Conservation (phyloP, 2,888 invertebrate genomes). For the Camponotus fellah region DNA sequence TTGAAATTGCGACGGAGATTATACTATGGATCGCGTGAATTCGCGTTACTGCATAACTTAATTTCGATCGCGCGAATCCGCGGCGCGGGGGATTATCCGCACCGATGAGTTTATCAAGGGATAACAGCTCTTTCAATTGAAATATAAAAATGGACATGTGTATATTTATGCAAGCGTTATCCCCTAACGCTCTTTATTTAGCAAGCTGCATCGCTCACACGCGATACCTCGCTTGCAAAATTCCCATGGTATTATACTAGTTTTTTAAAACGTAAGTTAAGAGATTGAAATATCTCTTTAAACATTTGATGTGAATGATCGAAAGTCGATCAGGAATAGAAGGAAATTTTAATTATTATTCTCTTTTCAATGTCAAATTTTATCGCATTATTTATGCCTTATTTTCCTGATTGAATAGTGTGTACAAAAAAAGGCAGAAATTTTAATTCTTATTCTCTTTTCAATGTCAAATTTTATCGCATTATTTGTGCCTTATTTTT, state of each 20-base stretch:
- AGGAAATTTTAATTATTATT: neutral
- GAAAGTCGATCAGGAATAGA: neutral
- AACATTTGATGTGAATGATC: too few relatives aligned
- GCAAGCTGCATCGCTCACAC: neutral
- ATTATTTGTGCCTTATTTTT: too few relatives aligned
- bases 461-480: too few relatives aligned
- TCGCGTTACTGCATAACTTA: conserved; percentile 51
- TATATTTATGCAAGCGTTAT: neutral
- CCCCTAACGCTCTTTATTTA: neutral
- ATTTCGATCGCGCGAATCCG: conserved; percentile 39
- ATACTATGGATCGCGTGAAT: conserved; percentile 45
- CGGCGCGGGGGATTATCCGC: conserved; percentile 26
- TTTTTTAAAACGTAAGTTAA: conserved; percentile 4
- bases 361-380: neutral
- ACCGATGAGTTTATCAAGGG: conserved; percentile 24
- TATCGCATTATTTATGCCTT: too few relatives aligned
- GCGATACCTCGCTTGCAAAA: neutral
- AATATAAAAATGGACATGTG: neutral
- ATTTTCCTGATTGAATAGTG: too few relatives aligned
- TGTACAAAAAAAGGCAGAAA: neutral
- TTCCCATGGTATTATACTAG: neutral
- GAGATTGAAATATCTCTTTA: too few relatives aligned
- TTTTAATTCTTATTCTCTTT: too few relatives aligned
- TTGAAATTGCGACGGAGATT: conserved; percentile 80
- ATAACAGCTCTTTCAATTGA: conserved; percentile 28